Evolutionary conservation across 2,797 vertebrate species (phyloP).

Genomic region (Vireo griseus): DNA sequence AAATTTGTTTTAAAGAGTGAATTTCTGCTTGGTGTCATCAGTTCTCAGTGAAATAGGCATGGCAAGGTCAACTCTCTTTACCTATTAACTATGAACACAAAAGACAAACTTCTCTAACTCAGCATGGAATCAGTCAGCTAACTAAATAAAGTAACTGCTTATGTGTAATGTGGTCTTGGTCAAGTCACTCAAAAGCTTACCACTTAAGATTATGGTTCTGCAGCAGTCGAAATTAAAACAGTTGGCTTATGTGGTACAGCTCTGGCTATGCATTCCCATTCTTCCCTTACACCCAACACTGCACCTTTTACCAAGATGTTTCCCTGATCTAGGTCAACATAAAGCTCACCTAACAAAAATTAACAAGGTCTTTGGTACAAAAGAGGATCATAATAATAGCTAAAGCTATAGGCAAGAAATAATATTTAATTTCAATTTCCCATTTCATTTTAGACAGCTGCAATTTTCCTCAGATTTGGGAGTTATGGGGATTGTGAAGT

Average conservation of each 20-base stretch:
- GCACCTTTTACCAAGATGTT: neutral
- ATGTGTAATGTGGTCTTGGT: neutral
- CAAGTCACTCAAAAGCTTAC: neutral
- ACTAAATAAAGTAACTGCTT: constrained; percentile 31
- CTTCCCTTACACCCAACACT: neutral
- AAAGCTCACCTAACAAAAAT: neutral
- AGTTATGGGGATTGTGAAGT: neutral
- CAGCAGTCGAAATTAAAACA: constrained; percentile 32
- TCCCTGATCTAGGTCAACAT: neutral
- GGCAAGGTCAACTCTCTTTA: neutral
- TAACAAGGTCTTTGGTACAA: neutral
- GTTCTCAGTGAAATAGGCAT: neutral
- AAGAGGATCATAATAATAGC: neutral
- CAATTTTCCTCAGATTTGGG: neutral
- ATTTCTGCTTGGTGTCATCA: neutral
- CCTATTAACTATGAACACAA: neutral
- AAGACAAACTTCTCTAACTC: neutral
- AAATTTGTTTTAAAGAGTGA: neutral
- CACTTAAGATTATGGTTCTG: constrained; percentile 28
- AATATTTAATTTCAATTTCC: neutral
- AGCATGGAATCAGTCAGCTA: neutral
- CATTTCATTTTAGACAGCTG: neutral
- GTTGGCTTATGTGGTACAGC: neutral
- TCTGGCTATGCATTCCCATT: neutral
- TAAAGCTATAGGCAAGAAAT: neutral